phyloP scores from a whole-genome alignment of 2,888 invertebrate genomes.

The Dinocampus coccinellae region DNA sequence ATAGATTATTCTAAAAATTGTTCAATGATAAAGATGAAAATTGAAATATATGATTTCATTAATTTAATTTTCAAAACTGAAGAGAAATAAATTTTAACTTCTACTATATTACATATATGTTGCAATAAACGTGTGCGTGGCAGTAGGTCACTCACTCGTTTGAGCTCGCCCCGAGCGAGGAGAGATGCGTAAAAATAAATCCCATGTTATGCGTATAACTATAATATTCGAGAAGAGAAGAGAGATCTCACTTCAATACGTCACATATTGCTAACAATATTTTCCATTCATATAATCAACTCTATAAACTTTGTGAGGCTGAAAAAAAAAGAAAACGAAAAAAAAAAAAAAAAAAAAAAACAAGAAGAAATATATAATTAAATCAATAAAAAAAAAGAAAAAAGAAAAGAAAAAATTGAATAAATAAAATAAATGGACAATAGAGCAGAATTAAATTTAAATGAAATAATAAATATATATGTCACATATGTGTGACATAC shows the following conservation, averaged over 20 bases:
- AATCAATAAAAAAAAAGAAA: neutral
- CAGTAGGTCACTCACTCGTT: conserved; percentile 23
- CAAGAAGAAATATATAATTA: neutral
- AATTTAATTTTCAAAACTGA: neutral
- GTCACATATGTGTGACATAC: conserved; percentile 18
- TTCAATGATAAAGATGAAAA: too few species aligned
- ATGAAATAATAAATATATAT: conserved; percentile 4
- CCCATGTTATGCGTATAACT: conserved; percentile 12
- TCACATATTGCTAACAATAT: neutral
- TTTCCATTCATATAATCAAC: neutral
- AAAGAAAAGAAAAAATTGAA: neutral
- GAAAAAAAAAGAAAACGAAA: neutral
- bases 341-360: neutral
- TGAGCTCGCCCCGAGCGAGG: conserved; percentile 15
- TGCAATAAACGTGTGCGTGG: conserved; percentile 10
- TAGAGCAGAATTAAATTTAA: neutral
- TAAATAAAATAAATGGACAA: too few species aligned
- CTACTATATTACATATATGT: neutral
- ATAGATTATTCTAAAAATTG: neutral
- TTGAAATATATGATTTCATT: neutral
- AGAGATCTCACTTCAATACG: neutral
- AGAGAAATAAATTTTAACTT: neutral
- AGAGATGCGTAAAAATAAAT: conserved; percentile 31
- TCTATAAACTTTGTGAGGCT: neutral
- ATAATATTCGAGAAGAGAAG: conserved; percentile 4